These are phyloP conservation scores for Phortica okadai DNA, from an alignment of 2,888 invertebrate species.

Conservation along the genomic window DNA sequence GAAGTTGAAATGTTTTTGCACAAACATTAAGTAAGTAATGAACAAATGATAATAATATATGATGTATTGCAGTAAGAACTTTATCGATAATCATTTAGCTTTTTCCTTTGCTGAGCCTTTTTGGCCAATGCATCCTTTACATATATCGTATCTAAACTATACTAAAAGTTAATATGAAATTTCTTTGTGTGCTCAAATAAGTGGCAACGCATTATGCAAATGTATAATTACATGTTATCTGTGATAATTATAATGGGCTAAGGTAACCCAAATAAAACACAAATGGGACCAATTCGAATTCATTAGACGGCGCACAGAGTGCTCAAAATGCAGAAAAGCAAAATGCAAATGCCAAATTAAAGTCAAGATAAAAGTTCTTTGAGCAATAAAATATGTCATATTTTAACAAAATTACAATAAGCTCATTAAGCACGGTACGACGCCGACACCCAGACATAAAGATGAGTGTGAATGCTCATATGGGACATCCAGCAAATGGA, in stretches of 20 bases:
- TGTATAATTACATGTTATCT: constrained; percentile 51
- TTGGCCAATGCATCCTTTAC: no score
- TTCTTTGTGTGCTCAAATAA: no score
- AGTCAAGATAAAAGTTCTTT: constrained; percentile 65
- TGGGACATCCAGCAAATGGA: constrained; percentile 51
- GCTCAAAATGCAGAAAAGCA: constrained; percentile 42
- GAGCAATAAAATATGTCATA: constrained; percentile 75
- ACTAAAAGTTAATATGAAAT: no score
- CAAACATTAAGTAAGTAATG: background rate
- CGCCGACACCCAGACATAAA: background rate
- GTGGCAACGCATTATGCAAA: constrained; percentile 16
- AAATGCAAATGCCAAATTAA: constrained; percentile 65
- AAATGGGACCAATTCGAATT: constrained; percentile 73
- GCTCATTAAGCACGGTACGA: constrained; percentile 65
- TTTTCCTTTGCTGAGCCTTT: no score
- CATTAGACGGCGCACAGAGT: constrained; percentile 51
- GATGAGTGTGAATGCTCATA: constrained; percentile 51
- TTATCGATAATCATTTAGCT: background rate
- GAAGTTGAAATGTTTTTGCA: background rate
- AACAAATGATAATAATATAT: background rate
- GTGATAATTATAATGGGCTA: constrained; percentile 51
- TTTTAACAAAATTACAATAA: constrained; percentile 73
- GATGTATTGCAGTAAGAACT: background rate
- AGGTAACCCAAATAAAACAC: constrained; percentile 69
- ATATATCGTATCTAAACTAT: no score